Percentiles rank a stretch among this genome's conserved stretches.
Conservation (phyloP, 1,140 invertebrate genomes). For the Megalopta genalis region DNA sequence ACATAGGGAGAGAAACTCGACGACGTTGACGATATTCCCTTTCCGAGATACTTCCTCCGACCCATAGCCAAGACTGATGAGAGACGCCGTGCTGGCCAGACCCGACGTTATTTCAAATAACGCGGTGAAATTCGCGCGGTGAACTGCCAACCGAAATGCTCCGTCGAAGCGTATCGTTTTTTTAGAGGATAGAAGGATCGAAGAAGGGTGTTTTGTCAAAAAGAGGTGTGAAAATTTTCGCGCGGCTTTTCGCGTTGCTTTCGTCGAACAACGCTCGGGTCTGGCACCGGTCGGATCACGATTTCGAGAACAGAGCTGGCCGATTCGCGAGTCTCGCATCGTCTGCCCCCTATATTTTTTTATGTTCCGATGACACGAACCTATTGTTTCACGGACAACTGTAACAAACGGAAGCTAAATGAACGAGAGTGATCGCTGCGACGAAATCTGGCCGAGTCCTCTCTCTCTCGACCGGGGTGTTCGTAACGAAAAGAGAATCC, state of each 20-base stretch:
- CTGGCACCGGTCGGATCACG: background rate
- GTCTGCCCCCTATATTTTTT: background rate
- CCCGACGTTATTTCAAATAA: background rate
- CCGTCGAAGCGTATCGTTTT: no score
- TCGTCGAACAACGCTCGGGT: background rate
- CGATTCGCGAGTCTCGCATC: background rate
- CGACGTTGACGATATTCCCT: background rate
- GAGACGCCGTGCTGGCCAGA: background rate
- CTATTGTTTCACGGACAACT: background rate
- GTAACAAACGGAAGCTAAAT: background rate
- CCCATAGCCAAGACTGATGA: slow-evolving; percentile 4
- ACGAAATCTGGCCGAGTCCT: background rate
- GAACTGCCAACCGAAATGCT: no score
- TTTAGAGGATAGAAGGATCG: no score
- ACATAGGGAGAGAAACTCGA: slow-evolving; percentile 26
- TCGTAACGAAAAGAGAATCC: background rate
- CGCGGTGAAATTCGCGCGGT: no score
- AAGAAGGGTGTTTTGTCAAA: no score
- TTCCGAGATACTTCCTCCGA: background rate
- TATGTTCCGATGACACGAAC: background rate
- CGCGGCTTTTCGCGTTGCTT: background rate
- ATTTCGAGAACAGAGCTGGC: background rate
- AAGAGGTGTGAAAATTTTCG: no score
- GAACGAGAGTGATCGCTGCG: no score
- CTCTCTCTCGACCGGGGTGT: background rate